Percentiles rank a stretch among this genome's conserved stretches.
Conservation (phyloP, 2,797 vertebrate species). For the Telmatherina bonti region DNA sequence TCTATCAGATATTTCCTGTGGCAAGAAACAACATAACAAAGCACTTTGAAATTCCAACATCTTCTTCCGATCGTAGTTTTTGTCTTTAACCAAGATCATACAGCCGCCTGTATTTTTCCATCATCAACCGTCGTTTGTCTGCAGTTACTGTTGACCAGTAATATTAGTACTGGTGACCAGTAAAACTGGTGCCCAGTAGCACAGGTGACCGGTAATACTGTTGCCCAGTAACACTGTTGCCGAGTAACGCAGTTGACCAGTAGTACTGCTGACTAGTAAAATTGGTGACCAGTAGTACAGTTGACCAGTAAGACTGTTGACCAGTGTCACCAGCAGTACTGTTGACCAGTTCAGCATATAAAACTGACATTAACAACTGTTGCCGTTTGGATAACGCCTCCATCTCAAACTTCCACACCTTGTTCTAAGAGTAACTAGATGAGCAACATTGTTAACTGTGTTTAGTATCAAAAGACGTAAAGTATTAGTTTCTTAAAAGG, state of each 20-base stretch:
- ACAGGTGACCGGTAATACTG: neutral
- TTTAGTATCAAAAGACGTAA: conserved; percentile 32
- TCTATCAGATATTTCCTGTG: neutral
- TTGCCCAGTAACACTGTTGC: neutral
- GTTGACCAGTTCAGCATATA: neutral
- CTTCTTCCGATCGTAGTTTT: neutral
- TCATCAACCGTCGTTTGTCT: neutral
- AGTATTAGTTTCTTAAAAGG: neutral
- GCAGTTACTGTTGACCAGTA: neutral
- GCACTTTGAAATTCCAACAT: neutral
- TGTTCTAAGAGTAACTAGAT: conserved; percentile 14
- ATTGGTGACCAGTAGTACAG: neutral
- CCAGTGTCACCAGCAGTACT: neutral
- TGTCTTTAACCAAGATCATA: neutral
- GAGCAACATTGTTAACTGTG: conserved; percentile 20
- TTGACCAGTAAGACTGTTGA: neutral
- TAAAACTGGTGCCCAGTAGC: no score
- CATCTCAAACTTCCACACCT: conserved; percentile 10
- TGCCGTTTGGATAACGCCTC: neutral
- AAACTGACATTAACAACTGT: neutral
- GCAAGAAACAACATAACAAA: neutral
- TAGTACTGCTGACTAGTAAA: neutral
- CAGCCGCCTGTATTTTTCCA: neutral
- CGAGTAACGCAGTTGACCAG: no score
- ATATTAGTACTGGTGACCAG: neutral